These are phyloP conservation scores for Folsomia candida DNA, from an alignment of 2,888 invertebrate species.

Conservation along the genomic window DNA sequence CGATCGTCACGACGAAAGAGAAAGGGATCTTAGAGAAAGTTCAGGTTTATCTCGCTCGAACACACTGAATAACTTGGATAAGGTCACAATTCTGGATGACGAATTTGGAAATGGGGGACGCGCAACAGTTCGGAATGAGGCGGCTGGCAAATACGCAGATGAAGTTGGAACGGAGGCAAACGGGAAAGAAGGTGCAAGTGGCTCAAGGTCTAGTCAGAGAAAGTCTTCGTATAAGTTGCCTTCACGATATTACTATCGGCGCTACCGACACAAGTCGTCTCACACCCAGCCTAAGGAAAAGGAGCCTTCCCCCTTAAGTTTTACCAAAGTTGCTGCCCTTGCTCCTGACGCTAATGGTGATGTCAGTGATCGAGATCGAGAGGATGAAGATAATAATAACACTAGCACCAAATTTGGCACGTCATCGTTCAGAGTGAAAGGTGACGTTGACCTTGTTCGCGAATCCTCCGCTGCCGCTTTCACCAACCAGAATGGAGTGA, in stretches of 20 bases:
- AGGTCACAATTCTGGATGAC: slow-evolving; percentile 34
- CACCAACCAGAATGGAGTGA: slow-evolving; percentile 16
- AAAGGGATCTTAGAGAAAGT: slow-evolving; percentile 22
- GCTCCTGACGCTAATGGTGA: slow-evolving; percentile 18
- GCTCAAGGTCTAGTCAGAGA: slow-evolving; percentile 25
- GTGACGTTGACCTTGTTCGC: background rate
- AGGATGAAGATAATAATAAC: slow-evolving; percentile 49
- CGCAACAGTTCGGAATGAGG: background rate
- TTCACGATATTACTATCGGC: slow-evolving; percentile 48
- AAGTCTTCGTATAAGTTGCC: slow-evolving; percentile 48
- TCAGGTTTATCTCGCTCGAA: slow-evolving; percentile 56
- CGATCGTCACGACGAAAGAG: background rate
- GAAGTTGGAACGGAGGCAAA: slow-evolving; percentile 3
- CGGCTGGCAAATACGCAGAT: background rate
- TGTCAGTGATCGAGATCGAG: slow-evolving; percentile 12
- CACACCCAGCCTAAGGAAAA: slow-evolving; percentile 60
- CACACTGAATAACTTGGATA: slow-evolving; percentile 45
- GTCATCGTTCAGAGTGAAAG: too few species aligned
- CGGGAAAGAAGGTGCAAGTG: slow-evolving; percentile 25
- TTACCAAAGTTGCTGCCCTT: slow-evolving; percentile 53
- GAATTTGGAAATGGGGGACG: slow-evolving; percentile 23
- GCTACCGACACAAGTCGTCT: slow-evolving; percentile 48
- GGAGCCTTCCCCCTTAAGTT: slow-evolving; percentile 87
- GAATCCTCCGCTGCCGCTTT: slow-evolving; percentile 5
- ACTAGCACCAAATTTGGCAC: slow-evolving; percentile 11